These are phyloP conservation scores for Macroramphosus scolopax DNA, from an alignment of 2,797 vertebrate species.

Conservation along the genomic window DNA sequence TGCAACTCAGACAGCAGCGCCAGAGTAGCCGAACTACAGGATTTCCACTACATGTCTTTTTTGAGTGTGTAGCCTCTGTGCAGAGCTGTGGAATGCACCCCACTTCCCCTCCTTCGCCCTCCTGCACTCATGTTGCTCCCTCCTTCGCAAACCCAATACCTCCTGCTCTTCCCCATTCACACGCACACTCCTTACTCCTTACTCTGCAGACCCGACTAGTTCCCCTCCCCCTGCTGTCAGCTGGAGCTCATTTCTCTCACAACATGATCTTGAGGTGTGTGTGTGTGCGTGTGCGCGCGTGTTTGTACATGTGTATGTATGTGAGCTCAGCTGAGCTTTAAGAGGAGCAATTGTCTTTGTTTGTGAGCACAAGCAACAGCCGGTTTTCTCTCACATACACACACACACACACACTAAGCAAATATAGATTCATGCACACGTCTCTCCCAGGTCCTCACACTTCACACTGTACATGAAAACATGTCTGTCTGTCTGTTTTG, in stretches of 20 bases:
- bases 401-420: conserved; percentile 12
- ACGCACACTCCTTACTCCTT: conserved; percentile 66
- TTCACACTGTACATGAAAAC: conserved; percentile 45
- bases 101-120: conserved; percentile 34
- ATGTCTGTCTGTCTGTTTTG: conserved; percentile 19
- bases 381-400: conserved; percentile 22
- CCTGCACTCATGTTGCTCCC: conserved; percentile 58
- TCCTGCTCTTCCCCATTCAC: conserved; percentile 25
- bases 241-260: conserved; percentile 70
- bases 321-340: conserved; percentile 42
- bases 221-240: conserved; percentile 59
- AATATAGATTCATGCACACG: conserved; percentile 19
- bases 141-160: conserved; percentile 57
- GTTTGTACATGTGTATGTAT: conserved; percentile 1
- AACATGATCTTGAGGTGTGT: conserved; percentile 39
- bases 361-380: conserved; percentile 53
- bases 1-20: conserved; percentile 3
- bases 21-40: conserved; percentile 40
- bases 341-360: conserved; percentile 58
- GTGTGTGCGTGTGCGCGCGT: conserved; percentile 17
- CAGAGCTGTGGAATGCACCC: conserved; percentile 64
- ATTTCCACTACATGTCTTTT: conserved; percentile 60
- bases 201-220: conserved; percentile 60
- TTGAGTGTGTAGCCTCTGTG: conserved; percentile 38
- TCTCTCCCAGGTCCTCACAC: conserved; percentile 25